Evolutionary conservation across 2,888 invertebrate genomes (phyloP).

Genomic region (Athalia cordata): DNA sequence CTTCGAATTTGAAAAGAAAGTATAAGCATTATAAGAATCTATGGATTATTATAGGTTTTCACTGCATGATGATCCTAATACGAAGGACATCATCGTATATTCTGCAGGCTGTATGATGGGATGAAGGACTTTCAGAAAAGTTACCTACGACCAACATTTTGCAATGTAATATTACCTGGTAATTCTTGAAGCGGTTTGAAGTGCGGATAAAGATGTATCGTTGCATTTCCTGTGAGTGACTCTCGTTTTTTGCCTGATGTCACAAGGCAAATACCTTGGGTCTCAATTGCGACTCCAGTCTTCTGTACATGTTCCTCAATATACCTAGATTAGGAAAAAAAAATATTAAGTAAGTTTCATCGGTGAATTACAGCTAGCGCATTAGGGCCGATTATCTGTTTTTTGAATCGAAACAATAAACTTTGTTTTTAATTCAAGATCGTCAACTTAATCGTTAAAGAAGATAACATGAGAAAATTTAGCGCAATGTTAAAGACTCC

Average conservation of each 20-base stretch:
- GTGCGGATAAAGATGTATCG: constrained; percentile 76
- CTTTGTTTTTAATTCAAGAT: too few species aligned
- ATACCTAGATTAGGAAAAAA: constrained; percentile 70
- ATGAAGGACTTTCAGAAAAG: too few species aligned
- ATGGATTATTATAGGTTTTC: too few species aligned
- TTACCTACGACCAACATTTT: too few species aligned
- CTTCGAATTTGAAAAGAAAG: too few species aligned
- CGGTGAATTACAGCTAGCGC: neutral
- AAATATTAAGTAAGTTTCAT: constrained; percentile 44
- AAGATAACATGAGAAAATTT: too few species aligned
- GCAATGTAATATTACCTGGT: constrained; percentile 63
- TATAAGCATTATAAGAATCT: too few species aligned
- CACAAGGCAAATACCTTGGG: constrained; percentile 77
- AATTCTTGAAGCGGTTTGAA: constrained; percentile 75
- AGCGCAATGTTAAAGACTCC: too few species aligned
- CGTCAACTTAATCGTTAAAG: too few species aligned
- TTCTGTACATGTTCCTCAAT: constrained; percentile 77
- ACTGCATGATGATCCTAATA: too few species aligned
- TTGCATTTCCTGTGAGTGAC: constrained; percentile 77
- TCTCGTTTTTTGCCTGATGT: constrained; percentile 77
- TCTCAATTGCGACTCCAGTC: constrained; percentile 79
- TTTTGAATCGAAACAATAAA: too few species aligned
- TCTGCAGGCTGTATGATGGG: neutral
- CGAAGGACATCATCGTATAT: too few species aligned
- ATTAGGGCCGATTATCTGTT: neutral